Percentiles rank a stretch among this genome's conserved stretches.
Evolutionary conservation across 2,113 vertebrate species (phyloP).

Genomic region (Pseudolaguvia tuberculata): DNA sequence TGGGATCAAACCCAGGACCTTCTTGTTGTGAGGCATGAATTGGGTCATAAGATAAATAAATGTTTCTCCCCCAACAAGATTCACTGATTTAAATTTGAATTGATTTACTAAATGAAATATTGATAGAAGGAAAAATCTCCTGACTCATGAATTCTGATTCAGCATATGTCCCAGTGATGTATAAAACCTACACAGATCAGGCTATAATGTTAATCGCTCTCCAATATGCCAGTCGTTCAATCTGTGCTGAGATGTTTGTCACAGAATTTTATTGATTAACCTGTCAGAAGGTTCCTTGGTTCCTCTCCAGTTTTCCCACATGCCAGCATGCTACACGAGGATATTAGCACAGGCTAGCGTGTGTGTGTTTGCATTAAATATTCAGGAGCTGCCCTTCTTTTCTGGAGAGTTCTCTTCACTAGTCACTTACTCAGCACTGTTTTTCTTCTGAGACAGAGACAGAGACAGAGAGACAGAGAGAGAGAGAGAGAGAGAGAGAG

Average conservation of each 20-base stretch:
- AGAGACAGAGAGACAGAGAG: neutral
- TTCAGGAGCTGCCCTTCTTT: slow-evolving; percentile 36
- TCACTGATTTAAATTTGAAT: no score
- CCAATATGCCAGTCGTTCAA: no score
- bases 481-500: neutral
- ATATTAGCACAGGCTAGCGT: slow-evolving; percentile 13
- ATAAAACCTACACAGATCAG: neutral
- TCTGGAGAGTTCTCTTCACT: slow-evolving; percentile 27
- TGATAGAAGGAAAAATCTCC: neutral
- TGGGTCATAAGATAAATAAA: no score
- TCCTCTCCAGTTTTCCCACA: neutral
- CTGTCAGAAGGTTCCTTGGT: neutral
- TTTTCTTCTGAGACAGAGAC: neutral
- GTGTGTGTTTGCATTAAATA: slow-evolving; percentile 32
- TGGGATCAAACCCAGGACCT: no score
- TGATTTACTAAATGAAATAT: no score
- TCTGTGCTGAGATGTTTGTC: neutral
- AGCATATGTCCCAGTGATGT: neutral
- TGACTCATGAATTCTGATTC: neutral
- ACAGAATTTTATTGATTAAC: neutral
- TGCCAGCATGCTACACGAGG: neutral
- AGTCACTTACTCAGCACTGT: slow-evolving; percentile 41
- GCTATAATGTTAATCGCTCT: neutral
- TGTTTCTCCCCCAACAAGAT: no score
- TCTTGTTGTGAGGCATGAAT: no score